phyloP scores from a whole-genome alignment of 92 coral and sea anemone species.

The Isaurus tuberculatus region DNA sequence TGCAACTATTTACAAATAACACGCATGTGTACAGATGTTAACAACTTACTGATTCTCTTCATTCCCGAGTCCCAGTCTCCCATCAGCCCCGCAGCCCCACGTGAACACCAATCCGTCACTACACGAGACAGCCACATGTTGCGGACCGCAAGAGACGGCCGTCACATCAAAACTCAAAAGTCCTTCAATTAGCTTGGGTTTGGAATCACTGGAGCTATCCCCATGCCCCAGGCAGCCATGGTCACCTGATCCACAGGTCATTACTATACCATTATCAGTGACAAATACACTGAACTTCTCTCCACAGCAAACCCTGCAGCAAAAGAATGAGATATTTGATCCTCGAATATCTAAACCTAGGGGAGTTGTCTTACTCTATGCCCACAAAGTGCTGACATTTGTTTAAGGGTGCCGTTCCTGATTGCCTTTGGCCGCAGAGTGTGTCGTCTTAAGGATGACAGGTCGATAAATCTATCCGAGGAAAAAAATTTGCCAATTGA shows the following conservation, averaged over 20 bases:
- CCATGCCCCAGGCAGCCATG: slow-evolving; percentile 97
- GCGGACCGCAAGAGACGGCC: slow-evolving; percentile 90
- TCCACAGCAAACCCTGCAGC: slow-evolving; percentile 86
- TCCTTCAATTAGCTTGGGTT: slow-evolving; percentile 97
- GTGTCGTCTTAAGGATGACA: too few species aligned
- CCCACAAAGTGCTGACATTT: too few species aligned
- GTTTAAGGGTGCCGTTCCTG: too few species aligned
- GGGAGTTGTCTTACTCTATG: too few species aligned
- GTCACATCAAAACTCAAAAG: slow-evolving; percentile 94
- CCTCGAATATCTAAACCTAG: background rate
- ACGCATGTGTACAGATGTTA: too few species aligned
- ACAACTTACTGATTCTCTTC: slow-evolving; percentile 88
- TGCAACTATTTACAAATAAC: too few species aligned
- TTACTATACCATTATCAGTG: slow-evolving; percentile 98
- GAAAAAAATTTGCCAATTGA: too few species aligned
- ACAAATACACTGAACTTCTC: slow-evolving; percentile 92
- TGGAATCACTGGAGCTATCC: slow-evolving; percentile 86
- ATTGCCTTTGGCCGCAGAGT: too few species aligned
- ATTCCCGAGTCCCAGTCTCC: slow-evolving; percentile 95
- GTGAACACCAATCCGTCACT: slow-evolving; percentile 95
- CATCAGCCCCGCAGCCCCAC: slow-evolving; percentile 97
- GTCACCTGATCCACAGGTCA: slow-evolving; percentile 97
- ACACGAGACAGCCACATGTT: slow-evolving; percentile 91
- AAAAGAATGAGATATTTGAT: background rate
- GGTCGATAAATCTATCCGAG: too few species aligned